Base-by-base conservation (phyloP, 1,140 invertebrate genomes). In the Dendroctonus valens region DNA sequence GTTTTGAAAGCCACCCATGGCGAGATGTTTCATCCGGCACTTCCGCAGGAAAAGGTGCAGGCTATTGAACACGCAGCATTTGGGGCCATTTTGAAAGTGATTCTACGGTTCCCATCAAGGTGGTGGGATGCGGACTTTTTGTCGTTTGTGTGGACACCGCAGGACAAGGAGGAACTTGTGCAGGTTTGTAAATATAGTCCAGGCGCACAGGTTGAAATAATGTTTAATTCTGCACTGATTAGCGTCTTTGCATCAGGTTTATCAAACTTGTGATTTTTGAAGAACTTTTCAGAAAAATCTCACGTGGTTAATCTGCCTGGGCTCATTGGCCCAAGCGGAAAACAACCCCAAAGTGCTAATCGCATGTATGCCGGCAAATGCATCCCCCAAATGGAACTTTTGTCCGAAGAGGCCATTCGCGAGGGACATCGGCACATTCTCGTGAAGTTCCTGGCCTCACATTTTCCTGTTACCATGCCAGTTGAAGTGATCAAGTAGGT, bases 1-100 rank as follows among this genome's bases (percentile, higher is more conserved):
- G 88, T 91, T 9, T 73, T 91, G 4, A 90, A 91, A 77, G 83
- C 87, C 58, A 81, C 80, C 67, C 79, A 86, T 72, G 58, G 72
- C 6, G 69, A 77, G 14, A 70, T 91, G 5, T 91, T 91, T 74
- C 77, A 76, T n/a, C 88, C 88, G 2, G 68, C 78, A 8, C 70
- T 91, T 46, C 84, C 88, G 0, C 61, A 75, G 9, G 74, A 83
- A 5, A 91, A 90, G 79, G 69, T 84, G 3, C 78, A 80, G 38
- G 79, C 85, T 0, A 89, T 91, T 39, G 79, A 86, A 74, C 82
- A 82, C 9, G 75, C 92, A 1, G 85, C 85, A 9, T 83, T 90
- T 70, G 90, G 89, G 40, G 85, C 86, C 2, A 83, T 92, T 0
- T 84, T 91, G 74, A 93, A 93, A 79, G 84, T 95, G 51, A 92